These are phyloP conservation scores for Dinomys branickii DNA, from an alignment of 2,113 vertebrate genomes.

Conservation along the genomic window DNA sequence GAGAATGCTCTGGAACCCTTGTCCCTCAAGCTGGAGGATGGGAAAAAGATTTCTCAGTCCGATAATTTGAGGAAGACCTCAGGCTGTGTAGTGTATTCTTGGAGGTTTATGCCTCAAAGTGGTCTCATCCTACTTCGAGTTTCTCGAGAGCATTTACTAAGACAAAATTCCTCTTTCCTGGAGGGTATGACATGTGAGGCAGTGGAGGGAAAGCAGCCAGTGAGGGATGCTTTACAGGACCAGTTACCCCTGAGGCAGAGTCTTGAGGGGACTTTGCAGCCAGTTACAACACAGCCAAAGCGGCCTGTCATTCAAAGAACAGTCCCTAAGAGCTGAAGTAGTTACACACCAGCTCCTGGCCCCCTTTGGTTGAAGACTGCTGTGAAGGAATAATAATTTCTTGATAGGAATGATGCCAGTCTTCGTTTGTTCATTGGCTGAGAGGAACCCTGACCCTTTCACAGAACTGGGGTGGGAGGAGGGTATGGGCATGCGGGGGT, in stretches of 20 bases:
- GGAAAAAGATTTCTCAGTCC: background rate
- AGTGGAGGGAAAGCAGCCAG: background rate
- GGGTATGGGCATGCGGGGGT: no score
- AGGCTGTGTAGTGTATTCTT: background rate
- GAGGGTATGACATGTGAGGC: background rate
- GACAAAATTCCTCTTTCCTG: background rate
- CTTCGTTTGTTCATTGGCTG: background rate
- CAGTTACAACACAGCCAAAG: fast-evolving
- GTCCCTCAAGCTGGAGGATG: background rate
- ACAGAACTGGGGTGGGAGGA: background rate
- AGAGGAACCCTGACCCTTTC: background rate
- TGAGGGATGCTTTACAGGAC: no score
- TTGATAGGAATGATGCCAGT: background rate
- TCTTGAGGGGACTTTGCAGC: background rate
- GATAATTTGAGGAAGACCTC: background rate
- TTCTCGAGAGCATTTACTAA: background rate
- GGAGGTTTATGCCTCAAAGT: background rate
- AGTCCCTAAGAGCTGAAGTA: no score
- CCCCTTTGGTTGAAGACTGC: background rate
- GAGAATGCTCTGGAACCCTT: background rate
- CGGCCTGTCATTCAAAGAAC: no score
- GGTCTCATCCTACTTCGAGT: background rate
- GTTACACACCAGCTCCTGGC: background rate
- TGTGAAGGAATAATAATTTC: background rate
- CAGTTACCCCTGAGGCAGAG: background rate